These are phyloP conservation scores for Gastracanthus pulcherrimus DNA, from an alignment of 2,888 invertebrate genomes.

Conservation along the genomic window DNA sequence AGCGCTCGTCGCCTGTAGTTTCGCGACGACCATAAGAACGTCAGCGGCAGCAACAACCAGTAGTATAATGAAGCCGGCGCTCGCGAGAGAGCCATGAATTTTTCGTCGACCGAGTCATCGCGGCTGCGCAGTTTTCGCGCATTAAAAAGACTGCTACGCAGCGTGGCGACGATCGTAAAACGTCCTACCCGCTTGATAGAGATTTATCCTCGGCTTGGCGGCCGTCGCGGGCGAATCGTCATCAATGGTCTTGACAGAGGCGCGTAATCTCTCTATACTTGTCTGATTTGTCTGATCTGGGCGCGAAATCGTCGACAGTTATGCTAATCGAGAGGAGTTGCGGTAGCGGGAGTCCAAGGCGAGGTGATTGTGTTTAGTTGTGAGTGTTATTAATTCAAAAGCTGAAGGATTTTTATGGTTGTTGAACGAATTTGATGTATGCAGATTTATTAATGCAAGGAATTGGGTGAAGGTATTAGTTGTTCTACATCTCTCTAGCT, in stretches of 20 bases:
- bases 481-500: too few species aligned
- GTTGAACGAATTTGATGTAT: too few species aligned
- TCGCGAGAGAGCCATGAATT: background rate
- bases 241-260: background rate
- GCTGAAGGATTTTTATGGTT: too few species aligned
- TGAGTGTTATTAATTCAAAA: too few species aligned
- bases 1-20: background rate
- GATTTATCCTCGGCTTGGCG: conserved; percentile 38
- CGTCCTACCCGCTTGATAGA: conserved; percentile 16
- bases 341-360: background rate
- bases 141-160: background rate
- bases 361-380: too few species aligned
- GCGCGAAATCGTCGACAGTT: conserved; percentile 2
- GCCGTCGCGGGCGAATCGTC: background rate
- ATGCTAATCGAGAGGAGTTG: background rate
- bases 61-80: background rate
- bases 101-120: background rate
- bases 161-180: conserved; percentile 15
- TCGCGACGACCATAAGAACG: background rate
- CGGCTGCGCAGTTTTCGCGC: background rate
- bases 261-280: conserved; percentile 18
- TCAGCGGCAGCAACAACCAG: background rate
- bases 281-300: background rate
- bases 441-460: too few species aligned
- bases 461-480: too few species aligned